Evolutionary conservation across 2,888 invertebrate species (phyloP).

Genomic region (Macrophya alboannulata): DNA sequence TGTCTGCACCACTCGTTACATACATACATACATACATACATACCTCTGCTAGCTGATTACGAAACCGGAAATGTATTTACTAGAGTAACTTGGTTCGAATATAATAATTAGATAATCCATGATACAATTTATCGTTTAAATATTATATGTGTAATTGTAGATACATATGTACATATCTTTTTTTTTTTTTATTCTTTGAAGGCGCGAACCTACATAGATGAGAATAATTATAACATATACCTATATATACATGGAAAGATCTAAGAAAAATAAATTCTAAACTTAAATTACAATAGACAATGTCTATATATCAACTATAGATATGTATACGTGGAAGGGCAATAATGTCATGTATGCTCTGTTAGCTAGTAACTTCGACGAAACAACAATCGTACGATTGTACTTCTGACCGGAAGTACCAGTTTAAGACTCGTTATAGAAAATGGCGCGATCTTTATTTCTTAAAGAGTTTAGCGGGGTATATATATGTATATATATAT

Average conservation of each 20-base stretch:
- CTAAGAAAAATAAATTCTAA: neutral
- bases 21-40: neutral
- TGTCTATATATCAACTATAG: neutral
- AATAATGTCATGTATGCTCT: neutral
- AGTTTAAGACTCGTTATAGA: constrained; percentile 27
- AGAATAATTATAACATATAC: no score
- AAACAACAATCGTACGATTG: constrained; percentile 11
- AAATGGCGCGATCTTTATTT: constrained; percentile 19
- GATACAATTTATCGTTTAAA: neutral
- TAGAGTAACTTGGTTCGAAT: neutral
- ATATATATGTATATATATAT: neutral
- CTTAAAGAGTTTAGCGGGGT: neutral
- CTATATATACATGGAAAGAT: neutral
- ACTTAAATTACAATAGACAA: neutral
- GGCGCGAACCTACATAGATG: no score
- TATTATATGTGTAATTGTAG: neutral
- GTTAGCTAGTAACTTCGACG: neutral
- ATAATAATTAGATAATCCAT: neutral
- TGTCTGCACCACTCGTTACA: neutral
- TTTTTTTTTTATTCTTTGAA: no score
- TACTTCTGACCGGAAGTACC: constrained; percentile 9
- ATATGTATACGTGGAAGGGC: neutral
- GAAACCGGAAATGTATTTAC: constrained; percentile 11
- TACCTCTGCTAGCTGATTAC: neutral
- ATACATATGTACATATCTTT: no score